Base-by-base conservation (phyloP, 2,113 vertebrate species). In the Emydura subglobosa region DNA sequence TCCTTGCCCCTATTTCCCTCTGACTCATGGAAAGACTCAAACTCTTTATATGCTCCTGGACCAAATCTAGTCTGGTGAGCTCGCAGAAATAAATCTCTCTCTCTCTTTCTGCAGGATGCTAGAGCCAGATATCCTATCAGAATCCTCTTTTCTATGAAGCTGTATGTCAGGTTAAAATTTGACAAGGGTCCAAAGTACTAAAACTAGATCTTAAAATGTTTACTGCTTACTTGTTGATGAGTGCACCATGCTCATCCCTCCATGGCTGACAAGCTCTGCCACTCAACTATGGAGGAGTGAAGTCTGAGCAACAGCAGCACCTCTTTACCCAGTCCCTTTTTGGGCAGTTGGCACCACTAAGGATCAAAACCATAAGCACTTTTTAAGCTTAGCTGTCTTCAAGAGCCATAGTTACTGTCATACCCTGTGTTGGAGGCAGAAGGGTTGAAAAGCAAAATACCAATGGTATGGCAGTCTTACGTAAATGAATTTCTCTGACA, bases 221-320 rank as follows among this genome's bases (percentile, higher is more conserved):
- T 29, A 59, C 11, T 59, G 8, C 25, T 59, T 55, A 24, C 17
- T 55, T 55, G 54, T 55, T 59, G 29, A 29, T 9, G 29, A 59
- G 7, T 29, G 29, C 57, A 9, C 24, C 57, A 59, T 59, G 25
- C 27, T 59, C 29, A 29, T 59, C 57, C 24, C 29, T 59, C 27
- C 57, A 59, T 29, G 11, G 57, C 27, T 59, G 57, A 59, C 57
- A 25, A 27, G 57, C 57, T 25, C 22, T 25, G 24, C 24, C 42
- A 61, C 68, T 76, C 12, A 88, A 19, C 39, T 89, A 76, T 29
- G 82, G 29, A 25, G 89, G 92, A 93, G 88, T 88, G 92, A 92
- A 90, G 76, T 47, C 3, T 89, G 24, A 49, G 13, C 79, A 89
- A 86, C 94, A 89, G n/a, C 6, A 83, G 27, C 1, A 44, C 13